Evolutionary conservation across 2,888 invertebrate species (phyloP), one percentile per base, ranked within the genome.

Genomic region (Argynnis bischoffii): DNA sequence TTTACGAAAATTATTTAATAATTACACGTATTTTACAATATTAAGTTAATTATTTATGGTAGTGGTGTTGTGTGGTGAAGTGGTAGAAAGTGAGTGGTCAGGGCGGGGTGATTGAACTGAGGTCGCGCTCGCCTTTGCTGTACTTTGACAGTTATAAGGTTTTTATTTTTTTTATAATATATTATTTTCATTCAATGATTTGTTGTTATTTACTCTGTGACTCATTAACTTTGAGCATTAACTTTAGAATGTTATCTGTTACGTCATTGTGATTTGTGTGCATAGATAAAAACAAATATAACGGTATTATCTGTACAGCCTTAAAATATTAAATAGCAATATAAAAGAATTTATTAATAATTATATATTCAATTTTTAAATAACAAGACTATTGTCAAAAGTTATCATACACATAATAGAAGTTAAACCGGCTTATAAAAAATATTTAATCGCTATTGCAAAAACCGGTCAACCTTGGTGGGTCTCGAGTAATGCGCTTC

Each of bases 31-130:
- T 63, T 64, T 41, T 53, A 57, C 11, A 47, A 51, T 59, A 63
- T 55, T 65, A 16, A 61, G 63, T 54, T 35, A 31, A 50, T 41
- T 53, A 6, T 51, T 13, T 31, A 67, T 70, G 66, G 35, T 54
- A 67, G 68, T 72, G 65, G 8, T 65, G 60, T 46, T 51, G 63
- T 54, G 60, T 63, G 56, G 66, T 65, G 46, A 50, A 66, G 68
- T 60, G 55, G 69, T 70, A 57, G 65, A 61, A 64, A 64, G 64
- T 64, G 48, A 57, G n/a, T 64, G 69, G 69, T 61, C 69, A 69
- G 67, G 64, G 56, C 67, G 74, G 84, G 89, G 89, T 89, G 85
- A 89, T 80, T 89, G 89, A 89, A 88, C 89, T 87, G 47, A 46
- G 66, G 64, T 64, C 67, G 67, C 64, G 48, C 60, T 54, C 46